Percentiles rank a stretch among this genome's conserved stretches.
Evolutionary conservation across 2,797 vertebrate genomes (phyloP).

Genomic region (Rhinoraja longicauda): DNA sequence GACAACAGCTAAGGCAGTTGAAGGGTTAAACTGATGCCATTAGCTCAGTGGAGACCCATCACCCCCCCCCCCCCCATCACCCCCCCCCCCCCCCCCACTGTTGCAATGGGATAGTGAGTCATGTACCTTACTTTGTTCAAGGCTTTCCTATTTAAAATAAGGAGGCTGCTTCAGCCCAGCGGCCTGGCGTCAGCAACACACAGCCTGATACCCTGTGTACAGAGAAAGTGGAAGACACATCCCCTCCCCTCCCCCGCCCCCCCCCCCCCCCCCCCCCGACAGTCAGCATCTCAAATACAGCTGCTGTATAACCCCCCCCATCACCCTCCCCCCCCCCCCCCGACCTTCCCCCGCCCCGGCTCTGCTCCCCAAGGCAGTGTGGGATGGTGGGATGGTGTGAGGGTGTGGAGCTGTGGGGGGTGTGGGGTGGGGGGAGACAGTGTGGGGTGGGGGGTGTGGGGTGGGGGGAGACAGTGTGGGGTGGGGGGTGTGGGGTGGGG

Average conservation of each 20-base stretch:
- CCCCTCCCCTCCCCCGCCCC: not conserved
- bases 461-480: too few relatives aligned
- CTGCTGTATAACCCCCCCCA: not conserved
- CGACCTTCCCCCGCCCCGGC: too few relatives aligned
- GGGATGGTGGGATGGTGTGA: too few relatives aligned
- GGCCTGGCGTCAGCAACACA: not conserved
- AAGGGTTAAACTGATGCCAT: not conserved
- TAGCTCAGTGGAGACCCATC: not conserved
- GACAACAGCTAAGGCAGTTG: not conserved
- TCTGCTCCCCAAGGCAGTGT: too few relatives aligned
- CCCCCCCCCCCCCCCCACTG: too few relatives aligned
- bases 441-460: too few relatives aligned
- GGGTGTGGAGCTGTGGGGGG: too few relatives aligned
- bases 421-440: too few relatives aligned
- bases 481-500: too few relatives aligned
- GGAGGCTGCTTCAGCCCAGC: not conserved
- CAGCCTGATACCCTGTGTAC: not conserved
- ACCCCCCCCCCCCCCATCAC: not conserved
- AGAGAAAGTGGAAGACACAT: not conserved
- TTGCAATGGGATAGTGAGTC: not conserved
- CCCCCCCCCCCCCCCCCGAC: not conserved
- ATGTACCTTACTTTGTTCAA: not conserved
- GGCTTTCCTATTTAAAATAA: not conserved
- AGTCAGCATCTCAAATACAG: not conserved
- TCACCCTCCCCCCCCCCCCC: too few relatives aligned